These are phyloP conservation scores for Argyrosomus japonicus DNA, from an alignment of 2,113 vertebrate genomes.

Conservation along the genomic window DNA sequence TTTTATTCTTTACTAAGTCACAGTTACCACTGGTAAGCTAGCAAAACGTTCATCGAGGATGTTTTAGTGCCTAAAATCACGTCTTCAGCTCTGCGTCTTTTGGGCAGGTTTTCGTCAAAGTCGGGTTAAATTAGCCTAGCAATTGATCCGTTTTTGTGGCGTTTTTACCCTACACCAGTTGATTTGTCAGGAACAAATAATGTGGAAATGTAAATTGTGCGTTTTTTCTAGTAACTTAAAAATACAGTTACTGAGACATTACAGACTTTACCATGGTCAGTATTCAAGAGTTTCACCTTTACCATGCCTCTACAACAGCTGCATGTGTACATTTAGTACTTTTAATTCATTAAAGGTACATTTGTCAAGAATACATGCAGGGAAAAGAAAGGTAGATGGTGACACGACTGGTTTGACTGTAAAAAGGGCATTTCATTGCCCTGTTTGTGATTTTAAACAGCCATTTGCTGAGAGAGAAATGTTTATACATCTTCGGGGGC, in stretches of 20 bases:
- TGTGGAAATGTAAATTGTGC: neutral
- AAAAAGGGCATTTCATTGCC: slow-evolving; percentile 45
- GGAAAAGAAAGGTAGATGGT: neutral
- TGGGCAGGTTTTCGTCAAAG: too few species aligned
- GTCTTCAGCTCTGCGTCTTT: too few species aligned
- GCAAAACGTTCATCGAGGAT: too few species aligned
- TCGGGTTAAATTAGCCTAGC: too few species aligned
- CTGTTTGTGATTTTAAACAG: slow-evolving; percentile 35
- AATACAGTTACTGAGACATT: slow-evolving; percentile 30
- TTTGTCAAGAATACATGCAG: slow-evolving; percentile 26
- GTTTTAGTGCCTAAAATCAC: too few species aligned
- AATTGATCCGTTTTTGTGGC: too few species aligned
- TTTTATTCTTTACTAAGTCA: too few species aligned
- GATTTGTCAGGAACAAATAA: too few species aligned
- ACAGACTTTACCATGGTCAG: slow-evolving; percentile 29
- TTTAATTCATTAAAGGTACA: slow-evolving; percentile 32
- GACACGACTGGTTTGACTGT: neutral
- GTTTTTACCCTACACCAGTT: too few species aligned
- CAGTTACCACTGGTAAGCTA: too few species aligned
- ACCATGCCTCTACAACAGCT: slow-evolving; percentile 26
- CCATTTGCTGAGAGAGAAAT: slow-evolving; percentile 45
- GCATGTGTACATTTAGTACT: slow-evolving; percentile 21
- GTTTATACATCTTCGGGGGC: slow-evolving; percentile 28
- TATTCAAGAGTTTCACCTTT: slow-evolving; percentile 41
- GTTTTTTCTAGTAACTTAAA: neutral